A percentile compares a stretch with the other conserved stretches of the same genome.
Conservation (phyloP, 2,797 vertebrate species). For the Hoplostethus atlanticus region DNA sequence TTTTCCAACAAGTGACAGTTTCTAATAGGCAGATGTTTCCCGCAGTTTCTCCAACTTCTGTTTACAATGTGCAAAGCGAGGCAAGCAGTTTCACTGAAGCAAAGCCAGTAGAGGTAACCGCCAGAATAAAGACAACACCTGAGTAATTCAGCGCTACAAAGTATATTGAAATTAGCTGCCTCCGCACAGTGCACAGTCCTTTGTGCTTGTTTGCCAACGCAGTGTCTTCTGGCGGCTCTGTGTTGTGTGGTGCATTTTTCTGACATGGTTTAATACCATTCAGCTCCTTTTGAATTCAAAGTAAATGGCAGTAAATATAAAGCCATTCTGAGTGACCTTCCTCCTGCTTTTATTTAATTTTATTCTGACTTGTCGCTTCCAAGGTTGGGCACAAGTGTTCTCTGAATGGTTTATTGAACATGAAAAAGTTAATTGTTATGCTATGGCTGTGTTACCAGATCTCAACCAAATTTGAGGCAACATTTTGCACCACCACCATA, state of each 20-base stretch:
- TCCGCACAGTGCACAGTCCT: constrained; percentile 25
- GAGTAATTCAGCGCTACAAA: constrained; percentile 57
- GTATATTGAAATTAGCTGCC: constrained; percentile 55
- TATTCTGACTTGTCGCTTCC: background rate
- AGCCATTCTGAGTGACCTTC: constrained; percentile 15
- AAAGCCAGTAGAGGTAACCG: constrained; percentile 36
- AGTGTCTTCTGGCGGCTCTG: constrained; percentile 27
- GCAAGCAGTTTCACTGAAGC: constrained; percentile 26
- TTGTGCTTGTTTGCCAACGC: constrained; percentile 47
- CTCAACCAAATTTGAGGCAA: background rate
- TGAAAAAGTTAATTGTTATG: too few relatives aligned
- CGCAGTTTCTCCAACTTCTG: constrained; percentile 27
- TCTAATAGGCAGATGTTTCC: constrained; percentile 33
- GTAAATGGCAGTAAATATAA: constrained; percentile 35
- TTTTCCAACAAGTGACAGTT: constrained; percentile 38
- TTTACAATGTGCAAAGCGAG: constrained; percentile 39
- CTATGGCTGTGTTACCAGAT: background rate
- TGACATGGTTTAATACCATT: constrained; percentile 41
- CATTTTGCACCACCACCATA: background rate
- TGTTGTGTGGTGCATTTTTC: constrained; percentile 22
- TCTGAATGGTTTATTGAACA: too few relatives aligned
- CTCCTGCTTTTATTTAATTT: constrained; percentile 20
- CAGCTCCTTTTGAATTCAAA: constrained; percentile 27
- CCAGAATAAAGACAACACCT: constrained; percentile 59
- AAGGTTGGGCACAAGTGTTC: background rate